Percentiles rank a stretch among this genome's conserved stretches.
Conservation (phyloP, 2,888 invertebrate species). For the Macrophya annulata region DNA sequence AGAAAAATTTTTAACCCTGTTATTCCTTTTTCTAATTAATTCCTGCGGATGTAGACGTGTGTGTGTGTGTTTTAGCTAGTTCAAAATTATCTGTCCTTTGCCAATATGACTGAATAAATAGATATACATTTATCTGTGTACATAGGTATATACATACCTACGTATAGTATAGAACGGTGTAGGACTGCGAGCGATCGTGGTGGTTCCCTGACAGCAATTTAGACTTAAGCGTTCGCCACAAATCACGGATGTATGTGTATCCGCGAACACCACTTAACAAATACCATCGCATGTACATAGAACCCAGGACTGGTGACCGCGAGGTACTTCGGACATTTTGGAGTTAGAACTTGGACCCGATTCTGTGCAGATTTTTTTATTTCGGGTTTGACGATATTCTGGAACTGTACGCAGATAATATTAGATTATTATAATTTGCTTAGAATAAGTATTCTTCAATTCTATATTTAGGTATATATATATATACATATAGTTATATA, state of each 20-base stretch:
- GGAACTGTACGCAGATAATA: no score
- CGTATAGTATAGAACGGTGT: background rate
- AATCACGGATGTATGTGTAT: conserved; percentile 72
- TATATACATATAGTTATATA: no score
- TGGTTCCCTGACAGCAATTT: conserved; percentile 68
- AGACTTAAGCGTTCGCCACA: conserved; percentile 76
- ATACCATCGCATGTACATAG: background rate
- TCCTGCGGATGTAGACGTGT: no score
- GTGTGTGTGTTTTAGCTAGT: no score
- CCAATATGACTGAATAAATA: background rate
- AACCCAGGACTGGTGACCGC: conserved; percentile 5
- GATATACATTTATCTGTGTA: background rate
- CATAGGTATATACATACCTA: background rate
- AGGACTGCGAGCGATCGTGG: conserved; percentile 23
- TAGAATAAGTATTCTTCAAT: background rate
- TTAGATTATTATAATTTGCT: background rate
- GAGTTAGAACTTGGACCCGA: background rate
- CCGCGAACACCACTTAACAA: conserved; percentile 62
- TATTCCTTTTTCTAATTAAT: no score
- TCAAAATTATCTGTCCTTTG: background rate
- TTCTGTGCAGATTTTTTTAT: background rate
- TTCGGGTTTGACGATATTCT: background rate
- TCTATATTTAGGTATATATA: background rate
- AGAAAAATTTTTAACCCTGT: background rate
- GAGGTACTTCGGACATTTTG: conserved; percentile 5